These are phyloP conservation scores for Pterocles burchelli DNA, from an alignment of 2,113 vertebrate genomes.

Conservation along the genomic window DNA sequence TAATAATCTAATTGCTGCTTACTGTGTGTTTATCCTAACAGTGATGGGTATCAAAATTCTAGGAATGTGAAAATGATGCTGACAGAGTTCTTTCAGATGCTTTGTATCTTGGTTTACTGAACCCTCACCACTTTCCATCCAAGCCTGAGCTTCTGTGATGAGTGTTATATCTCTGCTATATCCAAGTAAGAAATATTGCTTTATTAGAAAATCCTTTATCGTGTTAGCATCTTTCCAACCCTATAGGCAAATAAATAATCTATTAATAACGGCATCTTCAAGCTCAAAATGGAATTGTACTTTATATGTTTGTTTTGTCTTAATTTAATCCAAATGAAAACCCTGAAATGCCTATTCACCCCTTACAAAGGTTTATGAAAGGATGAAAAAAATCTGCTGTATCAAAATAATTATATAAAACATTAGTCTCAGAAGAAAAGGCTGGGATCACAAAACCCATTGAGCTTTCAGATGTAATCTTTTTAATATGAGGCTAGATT, in stretches of 20 bases:
- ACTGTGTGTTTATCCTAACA: neutral
- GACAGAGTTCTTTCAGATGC: neutral
- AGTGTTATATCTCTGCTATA: neutral
- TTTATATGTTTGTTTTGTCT: neutral
- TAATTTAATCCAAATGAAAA: constrained; percentile 4
- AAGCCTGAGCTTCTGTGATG: neutral
- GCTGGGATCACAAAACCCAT: constrained; percentile 6
- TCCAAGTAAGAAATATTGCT: neutral
- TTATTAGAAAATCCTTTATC: neutral
- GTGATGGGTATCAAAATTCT: neutral
- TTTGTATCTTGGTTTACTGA: neutral
- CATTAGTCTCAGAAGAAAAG: constrained; percentile 33
- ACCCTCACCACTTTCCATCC: neutral
- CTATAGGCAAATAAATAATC: constrained; percentile 4
- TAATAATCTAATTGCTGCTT: neutral
- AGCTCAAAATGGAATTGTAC: neutral
- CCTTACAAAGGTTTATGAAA: neutral
- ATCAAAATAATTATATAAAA: constrained; percentile 62
- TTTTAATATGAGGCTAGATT: constrained; percentile 48
- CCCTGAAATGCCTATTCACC: neutral
- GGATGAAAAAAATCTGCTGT: neutral
- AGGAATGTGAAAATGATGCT: neutral
- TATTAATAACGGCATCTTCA: neutral
- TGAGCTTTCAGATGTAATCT: constrained; percentile 44
- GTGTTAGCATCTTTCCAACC: neutral